phyloP scores from a whole-genome alignment of 2,113 vertebrate genomes.

The Misgurnus mizolepis region DNA sequence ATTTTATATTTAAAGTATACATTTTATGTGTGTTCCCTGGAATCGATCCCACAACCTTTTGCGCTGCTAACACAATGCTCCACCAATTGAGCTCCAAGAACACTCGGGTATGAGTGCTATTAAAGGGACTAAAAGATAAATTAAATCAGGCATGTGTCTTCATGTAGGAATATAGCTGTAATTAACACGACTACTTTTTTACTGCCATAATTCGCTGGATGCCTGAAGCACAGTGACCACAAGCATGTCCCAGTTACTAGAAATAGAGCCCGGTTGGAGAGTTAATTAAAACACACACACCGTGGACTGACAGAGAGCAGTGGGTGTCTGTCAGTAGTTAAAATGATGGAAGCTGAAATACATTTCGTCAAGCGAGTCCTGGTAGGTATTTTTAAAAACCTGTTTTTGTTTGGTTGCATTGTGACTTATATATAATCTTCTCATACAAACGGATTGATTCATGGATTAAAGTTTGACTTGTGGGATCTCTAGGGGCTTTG shows the following conservation, averaged over 20 bases:
- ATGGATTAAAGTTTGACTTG: background rate
- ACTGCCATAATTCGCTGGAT: slow-evolving; percentile 46
- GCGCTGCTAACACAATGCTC: background rate
- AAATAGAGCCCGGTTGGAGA: slow-evolving; percentile 34
- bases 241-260: slow-evolving; percentile 44
- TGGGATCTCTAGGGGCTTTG: background rate
- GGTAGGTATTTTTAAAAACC: no score
- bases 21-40: no score
- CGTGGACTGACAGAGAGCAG: background rate
- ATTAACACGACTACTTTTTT: slow-evolving; percentile 63
- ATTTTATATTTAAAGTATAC: no score
- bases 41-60: no score
- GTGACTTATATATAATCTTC: background rate
- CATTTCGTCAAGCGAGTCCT: background rate
- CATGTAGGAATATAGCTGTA: slow-evolving; percentile 71
- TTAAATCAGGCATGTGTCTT: slow-evolving; percentile 67
- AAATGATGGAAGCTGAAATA: background rate
- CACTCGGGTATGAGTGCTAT: slow-evolving; percentile 56
- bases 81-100: no score
- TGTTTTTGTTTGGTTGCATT: background rate
- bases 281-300: slow-evolving; percentile 7
- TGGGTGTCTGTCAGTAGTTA: slow-evolving; percentile 1
- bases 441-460: background rate
- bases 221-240: slow-evolving; percentile 5
- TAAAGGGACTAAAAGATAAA: slow-evolving; percentile 69